Percentiles rank a stretch among this genome's conserved stretches.
Conservation (phyloP, 1,140 invertebrate genomes). For the Hycleus cichorii region DNA sequence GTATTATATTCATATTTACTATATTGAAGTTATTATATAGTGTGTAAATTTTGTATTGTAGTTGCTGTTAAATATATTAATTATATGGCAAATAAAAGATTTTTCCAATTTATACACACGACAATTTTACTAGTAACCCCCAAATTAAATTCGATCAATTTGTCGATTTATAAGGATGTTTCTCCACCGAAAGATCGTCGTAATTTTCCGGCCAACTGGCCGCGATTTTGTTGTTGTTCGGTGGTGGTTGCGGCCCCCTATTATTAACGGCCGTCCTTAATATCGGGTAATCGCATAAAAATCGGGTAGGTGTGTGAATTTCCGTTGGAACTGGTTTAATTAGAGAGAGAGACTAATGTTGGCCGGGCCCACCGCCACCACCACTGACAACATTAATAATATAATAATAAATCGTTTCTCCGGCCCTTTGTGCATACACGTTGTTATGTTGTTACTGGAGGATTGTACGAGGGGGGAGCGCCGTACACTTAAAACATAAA, state of each 20-base stretch:
- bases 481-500: constrained; percentile 19
- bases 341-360: constrained; percentile 15
- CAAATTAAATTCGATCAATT: not conserved
- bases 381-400: constrained; percentile 10
- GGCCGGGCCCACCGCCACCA: constrained; percentile 5
- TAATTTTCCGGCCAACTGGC: too few species aligned
- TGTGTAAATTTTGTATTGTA: constrained; percentile 45
- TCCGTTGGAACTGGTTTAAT: constrained; percentile 19
- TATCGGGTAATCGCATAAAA: constrained; percentile 12
- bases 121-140: constrained; percentile 7
- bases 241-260: not conserved
- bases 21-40: constrained; percentile 41
- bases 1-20: constrained; percentile 42
- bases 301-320: constrained; percentile 19
- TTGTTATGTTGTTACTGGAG: too few species aligned
- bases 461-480: constrained; percentile 8
- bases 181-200: too few species aligned
- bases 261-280: constrained; percentile 14
- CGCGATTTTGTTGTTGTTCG: too few species aligned
- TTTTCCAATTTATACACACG: constrained; percentile 36
- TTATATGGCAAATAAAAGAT: constrained; percentile 42
- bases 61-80: constrained; percentile 42
- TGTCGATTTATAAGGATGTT: too few species aligned
- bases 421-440: constrained; percentile 5
- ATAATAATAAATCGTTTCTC: constrained; percentile 14